Evolutionary conservation across 2,888 invertebrate genomes (phyloP).

Genomic region (Drosophila paramelanica): DNA sequence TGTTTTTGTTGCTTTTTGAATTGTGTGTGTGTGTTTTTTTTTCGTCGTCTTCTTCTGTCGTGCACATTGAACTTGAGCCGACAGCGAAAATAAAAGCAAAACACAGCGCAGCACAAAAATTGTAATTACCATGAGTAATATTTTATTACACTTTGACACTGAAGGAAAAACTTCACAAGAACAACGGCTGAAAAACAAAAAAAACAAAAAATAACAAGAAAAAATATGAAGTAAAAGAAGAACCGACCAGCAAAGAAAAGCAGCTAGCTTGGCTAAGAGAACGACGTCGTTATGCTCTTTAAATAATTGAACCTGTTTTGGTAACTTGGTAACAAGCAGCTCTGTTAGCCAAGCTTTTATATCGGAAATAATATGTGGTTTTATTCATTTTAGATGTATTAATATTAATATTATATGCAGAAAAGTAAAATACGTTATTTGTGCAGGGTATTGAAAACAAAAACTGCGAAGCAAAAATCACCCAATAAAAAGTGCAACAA

Average conservation of each 20-base stretch:
- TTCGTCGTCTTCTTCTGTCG: constrained; percentile 34
- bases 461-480: constrained; percentile 32
- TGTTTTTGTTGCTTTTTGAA: constrained; percentile 2
- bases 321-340: not conserved
- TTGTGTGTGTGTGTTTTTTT: not conserved
- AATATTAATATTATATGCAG: not conserved
- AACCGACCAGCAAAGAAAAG: constrained; percentile 15
- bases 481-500: constrained; percentile 67
- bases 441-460: not conserved
- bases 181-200: constrained; percentile 30
- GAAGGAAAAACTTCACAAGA: constrained; percentile 74
- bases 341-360: no score
- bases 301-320: constrained; percentile 7
- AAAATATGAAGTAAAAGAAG: constrained; percentile 9
- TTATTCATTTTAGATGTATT: no score
- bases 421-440: not conserved
- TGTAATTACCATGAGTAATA: constrained; percentile 80
- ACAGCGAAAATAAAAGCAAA: constrained; percentile 59
- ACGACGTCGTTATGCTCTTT: constrained; percentile 35
- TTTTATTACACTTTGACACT: constrained; percentile 80
- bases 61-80: constrained; percentile 82
- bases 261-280: not conserved
- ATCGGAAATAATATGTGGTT: no score
- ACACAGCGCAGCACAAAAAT: constrained; percentile 57
- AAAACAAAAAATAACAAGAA: not conserved